phyloP scores from a whole-genome alignment of 2,797 vertebrate species.

The Lithobates pipiens region DNA sequence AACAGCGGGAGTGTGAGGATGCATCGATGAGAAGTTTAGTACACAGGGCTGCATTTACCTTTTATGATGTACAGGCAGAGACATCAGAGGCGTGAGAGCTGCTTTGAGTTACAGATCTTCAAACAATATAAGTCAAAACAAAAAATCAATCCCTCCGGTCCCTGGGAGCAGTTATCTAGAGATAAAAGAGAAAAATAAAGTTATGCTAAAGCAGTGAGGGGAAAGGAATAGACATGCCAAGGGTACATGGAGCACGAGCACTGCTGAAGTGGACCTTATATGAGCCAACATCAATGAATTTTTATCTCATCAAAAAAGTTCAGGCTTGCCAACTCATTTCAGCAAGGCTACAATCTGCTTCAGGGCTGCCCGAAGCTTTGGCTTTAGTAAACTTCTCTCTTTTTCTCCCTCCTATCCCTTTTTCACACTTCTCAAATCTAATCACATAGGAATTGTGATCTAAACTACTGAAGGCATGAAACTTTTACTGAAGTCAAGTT shows the following conservation, averaged over 20 bases:
- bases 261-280: slow-evolving; percentile 74
- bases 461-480: slow-evolving; percentile 31
- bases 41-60: slow-evolving; percentile 84
- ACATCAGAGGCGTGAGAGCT: slow-evolving; percentile 91
- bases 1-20: slow-evolving; percentile 76
- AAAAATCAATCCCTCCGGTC: slow-evolving; percentile 90
- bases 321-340: slow-evolving; percentile 76
- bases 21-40: slow-evolving; percentile 72
- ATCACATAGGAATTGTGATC: slow-evolving; percentile 42
- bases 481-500: slow-evolving; percentile 6
- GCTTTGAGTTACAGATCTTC: slow-evolving; percentile 96
- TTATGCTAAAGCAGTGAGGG: slow-evolving; percentile 80
- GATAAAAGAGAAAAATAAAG: slow-evolving; percentile 90
- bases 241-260: slow-evolving; percentile 76
- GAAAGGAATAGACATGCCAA: slow-evolving; percentile 74
- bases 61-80: slow-evolving; percentile 88
- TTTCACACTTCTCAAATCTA: slow-evolving; percentile 61
- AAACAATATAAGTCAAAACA: slow-evolving; percentile 97
- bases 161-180: slow-evolving; percentile 84
- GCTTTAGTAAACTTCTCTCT: slow-evolving; percentile 69
- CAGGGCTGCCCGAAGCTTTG: slow-evolving; percentile 72
- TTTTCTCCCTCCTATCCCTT: slow-evolving; percentile 22
- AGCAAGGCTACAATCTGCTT: slow-evolving; percentile 71
- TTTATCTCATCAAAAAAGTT: slow-evolving; percentile 81
- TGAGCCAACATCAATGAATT: slow-evolving; percentile 79